phyloP scores from a whole-genome alignment of 2,888 invertebrate species.

The Sphinx pinastri region DNA sequence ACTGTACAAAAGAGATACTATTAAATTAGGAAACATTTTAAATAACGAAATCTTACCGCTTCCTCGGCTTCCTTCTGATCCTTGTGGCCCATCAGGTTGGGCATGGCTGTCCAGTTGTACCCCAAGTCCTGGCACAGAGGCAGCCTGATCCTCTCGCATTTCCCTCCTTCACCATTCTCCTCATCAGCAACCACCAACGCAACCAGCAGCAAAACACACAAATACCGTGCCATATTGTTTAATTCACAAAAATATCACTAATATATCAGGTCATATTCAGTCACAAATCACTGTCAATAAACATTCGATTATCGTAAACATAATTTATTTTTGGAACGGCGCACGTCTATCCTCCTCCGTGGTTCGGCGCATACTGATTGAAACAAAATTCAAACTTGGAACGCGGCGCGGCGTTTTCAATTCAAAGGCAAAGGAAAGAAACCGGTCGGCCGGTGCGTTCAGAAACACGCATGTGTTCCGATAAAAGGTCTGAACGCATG shows the following conservation, averaged over 20 bases:
- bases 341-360: conserved; percentile 50
- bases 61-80: conserved; percentile 92
- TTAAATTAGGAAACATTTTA: conserved; percentile 30
- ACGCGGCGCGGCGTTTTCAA: conserved; percentile 65
- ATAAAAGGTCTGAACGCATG: conserved; percentile 80
- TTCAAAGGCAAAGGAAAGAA: conserved; percentile 74
- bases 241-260: conserved; percentile 55
- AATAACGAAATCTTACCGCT: conserved; percentile 82
- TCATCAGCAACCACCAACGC: conserved; percentile 73
- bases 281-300: conserved; percentile 64
- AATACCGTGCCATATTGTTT: conserved; percentile 71
- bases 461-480: conserved; percentile 77
- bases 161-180: conserved; percentile 77
- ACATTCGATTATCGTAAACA: conserved; percentile 69
- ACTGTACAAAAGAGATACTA: background rate
- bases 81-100: conserved; percentile 92
- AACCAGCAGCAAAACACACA: conserved; percentile 62
- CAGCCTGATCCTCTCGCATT: conserved; percentile 91
- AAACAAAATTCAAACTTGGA: conserved; percentile 48
- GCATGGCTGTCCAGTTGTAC: conserved; percentile 94
- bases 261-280: conserved; percentile 64
- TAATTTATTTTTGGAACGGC: conserved; percentile 43
- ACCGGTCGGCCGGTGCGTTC: conserved; percentile 77
- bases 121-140: conserved; percentile 92
- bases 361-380: conserved; percentile 69